Percentiles rank a stretch among this genome's conserved stretches.
phyloP scores from a whole-genome alignment of 2,888 invertebrate species.

The Trypoxylon attenuatum region DNA sequence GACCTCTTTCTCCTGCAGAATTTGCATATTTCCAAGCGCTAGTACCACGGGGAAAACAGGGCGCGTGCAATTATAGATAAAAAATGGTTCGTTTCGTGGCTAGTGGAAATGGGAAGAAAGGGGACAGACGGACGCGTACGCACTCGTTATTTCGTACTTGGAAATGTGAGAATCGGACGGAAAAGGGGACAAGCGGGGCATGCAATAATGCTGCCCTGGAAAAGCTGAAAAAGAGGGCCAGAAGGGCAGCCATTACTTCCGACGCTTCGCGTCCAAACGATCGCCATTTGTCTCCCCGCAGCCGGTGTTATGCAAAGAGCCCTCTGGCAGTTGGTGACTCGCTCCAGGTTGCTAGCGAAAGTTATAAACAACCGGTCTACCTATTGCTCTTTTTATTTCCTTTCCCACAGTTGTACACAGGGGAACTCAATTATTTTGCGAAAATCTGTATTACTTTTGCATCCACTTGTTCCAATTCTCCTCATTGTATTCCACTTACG shows the following conservation, averaged over 20 bases:
- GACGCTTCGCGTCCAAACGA: slow-evolving; percentile 57
- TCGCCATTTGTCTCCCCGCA: slow-evolving; percentile 59
- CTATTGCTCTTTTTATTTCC: slow-evolving; percentile 3
- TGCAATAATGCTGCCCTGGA: slow-evolving; percentile 55
- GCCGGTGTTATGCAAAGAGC: slow-evolving; percentile 56
- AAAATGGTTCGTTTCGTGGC: slow-evolving; percentile 54
- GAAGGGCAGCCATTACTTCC: slow-evolving; percentile 59
- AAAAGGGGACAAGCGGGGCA: slow-evolving; percentile 14
- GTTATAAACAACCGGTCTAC: slow-evolving; percentile 47
- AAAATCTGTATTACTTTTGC: no score
- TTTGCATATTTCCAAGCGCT: no score
- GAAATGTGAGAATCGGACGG: slow-evolving; percentile 22
- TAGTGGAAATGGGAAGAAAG: slow-evolving; percentile 16
- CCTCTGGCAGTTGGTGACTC: slow-evolving; percentile 45
- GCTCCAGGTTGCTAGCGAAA: slow-evolving; percentile 46
- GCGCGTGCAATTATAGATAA: slow-evolving; percentile 54
- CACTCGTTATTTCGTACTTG: slow-evolving; percentile 50
- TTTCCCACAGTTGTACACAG: no score
- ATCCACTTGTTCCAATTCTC: no score
- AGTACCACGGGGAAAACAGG: no score
- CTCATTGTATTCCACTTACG: no score
- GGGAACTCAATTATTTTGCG: no score
- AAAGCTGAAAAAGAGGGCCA: slow-evolving; percentile 60
- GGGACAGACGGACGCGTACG: slow-evolving; percentile 10
- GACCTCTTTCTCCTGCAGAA: no score